Evolutionary conservation across 2,888 invertebrate species (phyloP).

Genomic region (Lasioglossum lativentre): DNA sequence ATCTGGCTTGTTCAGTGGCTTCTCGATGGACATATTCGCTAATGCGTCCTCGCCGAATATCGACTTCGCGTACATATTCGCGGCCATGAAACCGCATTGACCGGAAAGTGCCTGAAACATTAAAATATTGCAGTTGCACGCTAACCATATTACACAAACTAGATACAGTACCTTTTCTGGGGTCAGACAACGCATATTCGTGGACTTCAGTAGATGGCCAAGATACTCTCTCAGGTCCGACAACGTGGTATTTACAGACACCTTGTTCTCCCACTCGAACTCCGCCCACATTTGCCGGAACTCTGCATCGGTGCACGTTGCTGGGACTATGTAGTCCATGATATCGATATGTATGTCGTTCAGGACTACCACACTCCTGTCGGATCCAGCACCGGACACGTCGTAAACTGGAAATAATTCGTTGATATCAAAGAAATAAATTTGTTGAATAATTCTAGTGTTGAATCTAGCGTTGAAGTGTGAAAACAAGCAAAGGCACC

Average conservation of each 20-base stretch:
- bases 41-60: slow-evolving; percentile 99
- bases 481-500: slow-evolving; percentile 86
- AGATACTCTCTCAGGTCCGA: slow-evolving; percentile 97
- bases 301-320: slow-evolving; percentile 96
- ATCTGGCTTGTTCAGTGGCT: slow-evolving; percentile 93
- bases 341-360: slow-evolving; percentile 99
- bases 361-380: slow-evolving; percentile 98
- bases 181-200: slow-evolving; percentile 99
- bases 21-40: slow-evolving; percentile 99
- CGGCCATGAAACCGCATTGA: slow-evolving; percentile 99
- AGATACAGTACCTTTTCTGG: slow-evolving; percentile 91
- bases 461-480: background rate
- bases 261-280: slow-evolving; percentile 99
- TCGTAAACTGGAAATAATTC: slow-evolving; percentile 92
- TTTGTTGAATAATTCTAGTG: background rate
- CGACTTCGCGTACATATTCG: slow-evolving; percentile 99
- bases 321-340: slow-evolving; percentile 99
- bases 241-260: slow-evolving; percentile 96
- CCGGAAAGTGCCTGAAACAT: slow-evolving; percentile 92
- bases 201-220: slow-evolving; percentile 95
- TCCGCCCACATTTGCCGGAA: slow-evolving; percentile 99
- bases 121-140: background rate
- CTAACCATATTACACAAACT: background rate
- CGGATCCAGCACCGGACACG: slow-evolving; percentile 95
- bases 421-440: background rate